These are phyloP conservation scores for Dynastes tityus DNA, from an alignment of 2,888 invertebrate genomes.

Conservation along the genomic window DNA sequence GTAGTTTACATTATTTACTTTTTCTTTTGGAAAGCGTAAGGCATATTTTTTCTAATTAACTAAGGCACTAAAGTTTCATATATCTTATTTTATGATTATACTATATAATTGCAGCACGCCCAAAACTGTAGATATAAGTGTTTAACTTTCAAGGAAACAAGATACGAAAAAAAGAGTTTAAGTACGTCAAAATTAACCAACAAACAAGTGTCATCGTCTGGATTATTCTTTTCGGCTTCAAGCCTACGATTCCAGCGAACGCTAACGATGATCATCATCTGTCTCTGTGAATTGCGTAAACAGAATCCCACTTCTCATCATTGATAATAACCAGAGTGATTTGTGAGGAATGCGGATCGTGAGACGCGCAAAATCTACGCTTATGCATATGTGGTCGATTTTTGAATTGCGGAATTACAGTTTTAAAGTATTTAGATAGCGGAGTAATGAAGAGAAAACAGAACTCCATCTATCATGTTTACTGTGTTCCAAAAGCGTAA, in stretches of 20 bases:
- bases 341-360: conserved; percentile 31
- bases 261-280: conserved; percentile 20
- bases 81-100: no score
- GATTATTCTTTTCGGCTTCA: neutral
- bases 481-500: no score
- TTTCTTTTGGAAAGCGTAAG: no score
- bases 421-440: no score
- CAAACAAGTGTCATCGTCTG: neutral
- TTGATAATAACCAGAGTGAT: conserved; percentile 46
- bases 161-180: neutral
- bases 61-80: no score
- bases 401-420: neutral
- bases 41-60: no score
- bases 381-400: conserved; percentile 13
- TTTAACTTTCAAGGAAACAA: no score
- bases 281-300: conserved; percentile 39
- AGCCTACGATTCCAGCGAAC: neutral
- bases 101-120: no score
- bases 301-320: conserved; percentile 34
- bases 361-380: conserved; percentile 6
- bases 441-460: no score
- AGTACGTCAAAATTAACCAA: conserved; percentile 7
- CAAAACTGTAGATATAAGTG: no score
- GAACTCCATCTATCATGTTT: neutral
- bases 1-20: no score